A percentile compares a stretch with the other conserved stretches of the same genome.
Conservation (phyloP, 2,888 invertebrate species). For the Oscheius sp. region DNA sequence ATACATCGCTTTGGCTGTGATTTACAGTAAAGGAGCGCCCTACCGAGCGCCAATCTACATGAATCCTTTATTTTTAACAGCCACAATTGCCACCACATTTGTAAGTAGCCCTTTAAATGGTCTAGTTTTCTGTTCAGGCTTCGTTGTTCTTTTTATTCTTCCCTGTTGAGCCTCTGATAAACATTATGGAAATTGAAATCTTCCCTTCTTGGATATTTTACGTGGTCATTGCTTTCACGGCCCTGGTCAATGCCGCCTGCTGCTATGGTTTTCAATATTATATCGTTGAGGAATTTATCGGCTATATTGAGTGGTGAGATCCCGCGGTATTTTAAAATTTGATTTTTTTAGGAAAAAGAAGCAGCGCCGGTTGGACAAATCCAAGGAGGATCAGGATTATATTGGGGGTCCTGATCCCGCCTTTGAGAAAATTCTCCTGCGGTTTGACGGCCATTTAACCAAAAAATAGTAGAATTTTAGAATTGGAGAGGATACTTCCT, state of each 20-base stretch:
- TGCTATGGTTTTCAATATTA: slow-evolving; percentile 63
- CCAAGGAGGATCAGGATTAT: not conserved
- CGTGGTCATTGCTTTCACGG: slow-evolving; percentile 57
- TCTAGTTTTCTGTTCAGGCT: not conserved
- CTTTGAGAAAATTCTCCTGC: slow-evolving; percentile 11
- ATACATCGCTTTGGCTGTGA: slow-evolving; percentile 83
- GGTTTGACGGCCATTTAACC: not conserved
- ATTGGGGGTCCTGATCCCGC: not conserved
- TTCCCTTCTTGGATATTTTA: slow-evolving; percentile 63
- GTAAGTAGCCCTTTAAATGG: slow-evolving; percentile 36
- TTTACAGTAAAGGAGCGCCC: slow-evolving; percentile 81
- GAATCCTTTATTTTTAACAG: slow-evolving; percentile 45
- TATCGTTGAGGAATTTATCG: slow-evolving; percentile 61
- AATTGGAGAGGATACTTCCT: slow-evolving; percentile 24
- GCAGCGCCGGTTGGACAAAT: not conserved
- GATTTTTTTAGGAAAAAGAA: slow-evolving; percentile 13
- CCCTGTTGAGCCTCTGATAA: slow-evolving; percentile 50
- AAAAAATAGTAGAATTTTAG: not conserved
- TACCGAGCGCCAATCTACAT: slow-evolving; percentile 43
- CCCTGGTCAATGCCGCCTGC: slow-evolving; percentile 32
- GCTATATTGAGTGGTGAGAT: slow-evolving; percentile 39
- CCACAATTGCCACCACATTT: slow-evolving; percentile 52
- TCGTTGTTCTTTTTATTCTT: slow-evolving; percentile 48
- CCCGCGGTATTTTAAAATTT: not conserved
- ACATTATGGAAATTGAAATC: slow-evolving; percentile 56